Evolutionary conservation across 1,140 invertebrate genomes (phyloP).

Genomic region (Drosophila quadrilineata): DNA sequence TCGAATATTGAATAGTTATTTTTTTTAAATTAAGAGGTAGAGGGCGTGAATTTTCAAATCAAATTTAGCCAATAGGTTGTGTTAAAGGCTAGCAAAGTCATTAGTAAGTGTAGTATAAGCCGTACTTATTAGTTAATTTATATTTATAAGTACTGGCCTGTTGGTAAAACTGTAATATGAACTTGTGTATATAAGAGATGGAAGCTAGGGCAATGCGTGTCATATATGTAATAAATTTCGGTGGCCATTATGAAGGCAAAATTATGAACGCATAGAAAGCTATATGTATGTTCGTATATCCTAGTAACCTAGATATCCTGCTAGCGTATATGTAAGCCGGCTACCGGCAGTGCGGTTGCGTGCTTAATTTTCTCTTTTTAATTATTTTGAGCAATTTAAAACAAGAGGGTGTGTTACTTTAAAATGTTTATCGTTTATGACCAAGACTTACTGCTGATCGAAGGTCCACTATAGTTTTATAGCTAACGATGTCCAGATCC

Average conservation of each 20-base stretch:
- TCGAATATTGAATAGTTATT: too few relatives aligned
- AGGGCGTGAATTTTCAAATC: too few relatives aligned
- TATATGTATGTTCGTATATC: slow-evolving; percentile 63
- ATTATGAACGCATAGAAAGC: slow-evolving; percentile 74
- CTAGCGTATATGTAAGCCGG: slow-evolving; percentile 33
- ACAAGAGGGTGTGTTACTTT: too few relatives aligned
- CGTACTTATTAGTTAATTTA: slow-evolving; percentile 51
- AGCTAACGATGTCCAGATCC: slow-evolving; percentile 82
- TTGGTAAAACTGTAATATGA: slow-evolving; percentile 28
- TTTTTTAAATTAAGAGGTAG: slow-evolving; percentile 71
- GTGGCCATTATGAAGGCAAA: slow-evolving; percentile 60
- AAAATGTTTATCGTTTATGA: too few relatives aligned
- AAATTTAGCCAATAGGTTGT: too few relatives aligned
- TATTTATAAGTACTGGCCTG: slow-evolving; percentile 39
- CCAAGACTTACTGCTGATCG: slow-evolving; percentile 83
- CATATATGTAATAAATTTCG: slow-evolving; percentile 53
- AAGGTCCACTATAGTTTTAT: slow-evolving; percentile 82
- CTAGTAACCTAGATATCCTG: slow-evolving; percentile 74
- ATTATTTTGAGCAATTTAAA: neutral
- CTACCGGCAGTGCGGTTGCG: slow-evolving; percentile 30
- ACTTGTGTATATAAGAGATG: slow-evolving; percentile 3
- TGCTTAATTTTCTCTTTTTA: slow-evolving; percentile 41
- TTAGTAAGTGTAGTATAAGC: slow-evolving; percentile 26
- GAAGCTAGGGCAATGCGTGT: slow-evolving; percentile 54
- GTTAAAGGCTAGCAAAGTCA: slow-evolving; percentile 32